A percentile compares a stretch with the other conserved stretches of the same genome.
Evolutionary conservation across 2,113 vertebrate species (phyloP).

Genomic region (Malurus elegans): DNA sequence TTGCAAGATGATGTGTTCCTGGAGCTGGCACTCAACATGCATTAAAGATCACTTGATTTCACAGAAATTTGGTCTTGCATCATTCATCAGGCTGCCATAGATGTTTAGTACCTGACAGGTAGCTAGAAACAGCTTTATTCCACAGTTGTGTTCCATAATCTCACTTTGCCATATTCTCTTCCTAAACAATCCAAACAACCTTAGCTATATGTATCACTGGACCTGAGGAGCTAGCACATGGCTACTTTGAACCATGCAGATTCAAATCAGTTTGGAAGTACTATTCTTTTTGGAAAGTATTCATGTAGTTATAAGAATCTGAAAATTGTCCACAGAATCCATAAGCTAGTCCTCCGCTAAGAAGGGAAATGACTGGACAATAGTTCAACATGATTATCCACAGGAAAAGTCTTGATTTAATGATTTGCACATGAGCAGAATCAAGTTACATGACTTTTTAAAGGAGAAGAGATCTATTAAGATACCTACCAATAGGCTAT

Average conservation of each 20-base stretch:
- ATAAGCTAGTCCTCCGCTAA: background rate
- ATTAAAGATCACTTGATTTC: background rate
- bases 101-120: background rate
- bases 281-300: background rate
- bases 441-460: background rate
- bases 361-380: background rate
- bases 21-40: background rate
- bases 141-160: background rate
- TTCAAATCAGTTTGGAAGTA: background rate
- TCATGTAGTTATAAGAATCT: background rate
- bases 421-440: background rate
- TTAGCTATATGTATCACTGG: background rate
- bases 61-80: background rate
- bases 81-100: background rate
- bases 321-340: background rate
- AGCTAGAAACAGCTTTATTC: background rate
- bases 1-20: background rate
- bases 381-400: background rate
- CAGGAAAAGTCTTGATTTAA: background rate
- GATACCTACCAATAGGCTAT: background rate
- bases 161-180: background rate
- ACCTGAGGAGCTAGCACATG: too few relatives aligned
- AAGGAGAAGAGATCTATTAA: background rate
- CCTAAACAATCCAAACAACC: background rate
- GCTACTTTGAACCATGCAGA: background rate